Conservation (phyloP, 2,888 invertebrate species). For the Stenoptilia bipunctidactyla region DNA sequence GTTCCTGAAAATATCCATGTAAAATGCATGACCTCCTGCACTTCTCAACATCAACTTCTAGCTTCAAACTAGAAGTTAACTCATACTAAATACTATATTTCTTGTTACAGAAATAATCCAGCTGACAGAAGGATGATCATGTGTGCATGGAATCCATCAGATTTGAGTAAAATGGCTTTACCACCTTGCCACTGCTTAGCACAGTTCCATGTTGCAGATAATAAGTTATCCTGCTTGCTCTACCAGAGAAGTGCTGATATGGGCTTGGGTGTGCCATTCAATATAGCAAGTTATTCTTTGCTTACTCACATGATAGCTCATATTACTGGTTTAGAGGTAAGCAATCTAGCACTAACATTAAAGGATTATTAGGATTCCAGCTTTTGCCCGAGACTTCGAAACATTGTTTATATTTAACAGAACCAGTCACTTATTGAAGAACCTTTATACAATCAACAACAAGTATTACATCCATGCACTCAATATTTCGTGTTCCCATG, state of each 20-base stretch:
- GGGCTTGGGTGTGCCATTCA: slow-evolving; percentile 98
- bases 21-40: too few species aligned
- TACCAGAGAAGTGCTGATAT: slow-evolving; percentile 98
- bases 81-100: background rate
- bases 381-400: too few species aligned
- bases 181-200: slow-evolving; percentile 97
- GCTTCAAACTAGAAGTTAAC: too few species aligned
- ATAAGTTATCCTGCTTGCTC: slow-evolving; percentile 89
- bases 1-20: too few species aligned
- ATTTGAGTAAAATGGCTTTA: slow-evolving; percentile 91
- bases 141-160: slow-evolving; percentile 95
- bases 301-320: slow-evolving; percentile 97
- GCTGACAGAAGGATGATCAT: slow-evolving; percentile 91
- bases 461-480: too few species aligned
- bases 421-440: too few species aligned
- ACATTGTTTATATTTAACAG: too few species aligned
- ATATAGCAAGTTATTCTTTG: slow-evolving; percentile 96
- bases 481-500: too few species aligned
- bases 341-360: background rate
- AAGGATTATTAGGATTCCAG: background rate
- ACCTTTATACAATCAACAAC: too few species aligned
- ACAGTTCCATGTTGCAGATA: slow-evolving; percentile 91
- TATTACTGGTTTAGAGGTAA: slow-evolving; percentile 87
- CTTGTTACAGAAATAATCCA: slow-evolving; percentile 73
- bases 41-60: too few species aligned